phyloP scores from a whole-genome alignment of 1,140 invertebrate genomes.

The Drosophila rhopaloa region DNA sequence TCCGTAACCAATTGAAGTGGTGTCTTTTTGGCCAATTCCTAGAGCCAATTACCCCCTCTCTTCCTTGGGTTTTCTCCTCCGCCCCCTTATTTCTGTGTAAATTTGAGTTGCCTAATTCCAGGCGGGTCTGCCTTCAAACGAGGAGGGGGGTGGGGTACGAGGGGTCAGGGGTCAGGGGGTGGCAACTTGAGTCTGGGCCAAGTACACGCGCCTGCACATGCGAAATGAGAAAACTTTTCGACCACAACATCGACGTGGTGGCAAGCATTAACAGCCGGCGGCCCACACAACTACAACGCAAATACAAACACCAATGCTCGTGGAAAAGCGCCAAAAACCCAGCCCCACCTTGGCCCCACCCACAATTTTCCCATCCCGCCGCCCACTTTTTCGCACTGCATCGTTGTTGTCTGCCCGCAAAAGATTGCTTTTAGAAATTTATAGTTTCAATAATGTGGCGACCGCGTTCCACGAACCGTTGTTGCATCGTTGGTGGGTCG shows the following conservation, averaged over 20 bases:
- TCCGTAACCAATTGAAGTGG: background rate
- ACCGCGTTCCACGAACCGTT: slow-evolving; percentile 55
- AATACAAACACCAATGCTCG: slow-evolving; percentile 30
- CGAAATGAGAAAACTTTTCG: slow-evolving; percentile 82
- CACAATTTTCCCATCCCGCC: background rate
- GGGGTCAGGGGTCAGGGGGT: background rate
- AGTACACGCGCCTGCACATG: slow-evolving; percentile 58
- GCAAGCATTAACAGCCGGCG: slow-evolving; percentile 47
- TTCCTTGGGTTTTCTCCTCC: background rate
- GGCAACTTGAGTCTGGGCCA: slow-evolving; percentile 32
- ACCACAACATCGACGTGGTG: slow-evolving; percentile 72
- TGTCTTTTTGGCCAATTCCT: background rate
- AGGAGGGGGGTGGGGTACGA: background rate
- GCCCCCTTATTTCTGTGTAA: background rate
- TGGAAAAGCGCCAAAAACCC: slow-evolving; percentile 16
- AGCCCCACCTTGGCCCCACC: background rate
- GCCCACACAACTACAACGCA: slow-evolving; percentile 47
- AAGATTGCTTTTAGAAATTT: slow-evolving; percentile 81
- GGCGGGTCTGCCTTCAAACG: slow-evolving; percentile 1
- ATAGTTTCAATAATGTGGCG: slow-evolving; percentile 81
- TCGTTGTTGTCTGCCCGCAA: slow-evolving; percentile 71
- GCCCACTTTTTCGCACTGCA: background rate
- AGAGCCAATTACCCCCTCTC: background rate
- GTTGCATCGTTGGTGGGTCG: slow-evolving; percentile 47
- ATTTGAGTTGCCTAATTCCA: slow-evolving; percentile 26